phyloP scores from a whole-genome alignment of 2,888 invertebrate species.

The Pyralis farinalis region DNA sequence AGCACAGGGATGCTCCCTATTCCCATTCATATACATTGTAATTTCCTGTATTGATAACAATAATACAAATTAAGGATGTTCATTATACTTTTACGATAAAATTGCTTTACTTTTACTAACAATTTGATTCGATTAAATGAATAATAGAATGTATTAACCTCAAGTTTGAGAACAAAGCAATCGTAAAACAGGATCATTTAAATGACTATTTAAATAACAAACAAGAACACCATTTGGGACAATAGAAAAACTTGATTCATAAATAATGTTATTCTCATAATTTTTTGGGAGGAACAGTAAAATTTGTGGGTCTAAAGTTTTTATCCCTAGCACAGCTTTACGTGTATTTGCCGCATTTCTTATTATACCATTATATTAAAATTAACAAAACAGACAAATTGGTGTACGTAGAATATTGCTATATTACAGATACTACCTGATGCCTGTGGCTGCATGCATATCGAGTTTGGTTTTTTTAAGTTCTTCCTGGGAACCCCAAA shows the following conservation, averaged over 20 bases:
- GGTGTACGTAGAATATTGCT: background rate
- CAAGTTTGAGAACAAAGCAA: conserved; percentile 2
- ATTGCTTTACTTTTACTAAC: no score
- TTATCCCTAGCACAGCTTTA: background rate
- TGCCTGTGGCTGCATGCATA: background rate
- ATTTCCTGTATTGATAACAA: no score
- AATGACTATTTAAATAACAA: conserved; percentile 8
- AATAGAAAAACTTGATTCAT: conserved; percentile 7
- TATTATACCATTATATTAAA: background rate
- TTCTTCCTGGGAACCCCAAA: no score
- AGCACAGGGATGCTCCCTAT: no score
- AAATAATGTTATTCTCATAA: conserved; percentile 5
- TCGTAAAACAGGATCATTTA: background rate
- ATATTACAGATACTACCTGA: background rate
- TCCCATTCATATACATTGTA: no score
- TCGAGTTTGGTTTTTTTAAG: background rate
- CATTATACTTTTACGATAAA: no score
- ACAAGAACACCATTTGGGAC: conserved; percentile 10
- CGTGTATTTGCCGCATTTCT: background rate
- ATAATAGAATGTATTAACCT: no score
- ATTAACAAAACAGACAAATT: background rate
- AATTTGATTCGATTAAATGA: no score
- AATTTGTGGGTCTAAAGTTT: background rate
- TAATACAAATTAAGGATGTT: no score
- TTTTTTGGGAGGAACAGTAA: background rate